Conservation (phyloP, 2,113 vertebrate genomes). For the Halcyon malimbica region DNA sequence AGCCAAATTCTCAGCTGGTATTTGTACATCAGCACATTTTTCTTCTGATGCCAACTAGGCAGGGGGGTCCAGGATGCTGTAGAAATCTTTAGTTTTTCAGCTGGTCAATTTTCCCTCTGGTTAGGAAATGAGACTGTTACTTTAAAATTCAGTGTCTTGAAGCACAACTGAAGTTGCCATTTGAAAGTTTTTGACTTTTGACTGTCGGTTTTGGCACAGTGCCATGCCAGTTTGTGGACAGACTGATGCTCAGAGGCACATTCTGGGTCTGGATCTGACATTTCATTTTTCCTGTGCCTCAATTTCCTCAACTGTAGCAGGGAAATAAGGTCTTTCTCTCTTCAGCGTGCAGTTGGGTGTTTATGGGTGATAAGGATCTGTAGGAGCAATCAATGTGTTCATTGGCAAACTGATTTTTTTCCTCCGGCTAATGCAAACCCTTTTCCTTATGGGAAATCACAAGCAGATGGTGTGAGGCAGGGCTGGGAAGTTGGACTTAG, state of each 20-base stretch:
- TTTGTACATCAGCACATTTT: not conserved
- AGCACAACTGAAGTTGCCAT: not conserved
- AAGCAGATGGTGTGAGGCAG: not conserved
- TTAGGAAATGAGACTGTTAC: not conserved
- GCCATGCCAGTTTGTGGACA: fast-evolving
- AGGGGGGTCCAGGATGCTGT: not conserved
- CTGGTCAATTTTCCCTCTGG: not conserved
- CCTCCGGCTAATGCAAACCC: not conserved
- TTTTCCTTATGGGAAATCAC: not conserved
- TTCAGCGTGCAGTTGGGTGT: not conserved
- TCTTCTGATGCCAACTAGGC: not conserved
- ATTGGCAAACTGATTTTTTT: not conserved
- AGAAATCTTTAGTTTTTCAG: not conserved
- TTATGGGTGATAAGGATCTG: not conserved
- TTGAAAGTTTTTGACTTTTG: not conserved
- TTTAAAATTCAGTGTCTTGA: not conserved
- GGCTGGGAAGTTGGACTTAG: not conserved
- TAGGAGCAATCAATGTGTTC: not conserved
- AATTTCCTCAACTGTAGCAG: not conserved
- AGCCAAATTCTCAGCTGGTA: not conserved
- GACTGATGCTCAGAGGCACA: not conserved
- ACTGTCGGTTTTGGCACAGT: not conserved
- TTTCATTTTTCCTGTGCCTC: not conserved
- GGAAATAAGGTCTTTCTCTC: not conserved
- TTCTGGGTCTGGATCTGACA: not conserved